Base-by-base conservation (phyloP, 2,888 invertebrate genomes). In the Byasa hedistus region DNA sequence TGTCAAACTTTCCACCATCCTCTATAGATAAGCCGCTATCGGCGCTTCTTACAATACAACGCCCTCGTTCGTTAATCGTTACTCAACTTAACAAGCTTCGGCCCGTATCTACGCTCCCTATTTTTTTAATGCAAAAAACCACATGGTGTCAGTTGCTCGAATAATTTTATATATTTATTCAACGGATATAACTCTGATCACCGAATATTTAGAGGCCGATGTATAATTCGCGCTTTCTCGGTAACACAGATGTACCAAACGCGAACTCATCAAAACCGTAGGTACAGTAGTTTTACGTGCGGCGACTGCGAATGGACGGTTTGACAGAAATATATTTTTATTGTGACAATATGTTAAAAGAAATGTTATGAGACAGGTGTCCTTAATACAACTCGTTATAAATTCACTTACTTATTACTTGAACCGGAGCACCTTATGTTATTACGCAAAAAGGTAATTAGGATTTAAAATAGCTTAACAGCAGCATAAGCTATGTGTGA, bases 1-100 rank as follows among this genome's bases (percentile, higher is more conserved):
- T 36, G 32, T 48, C 55, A 62, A 62, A 66, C 66, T 61, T 66
- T 57, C 52, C 52, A 52, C 57, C 48, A 62, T 62, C 61, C 61
- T 44, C 48, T 39, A 57, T 61, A 62, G 55, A 66, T 62, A 66
- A 66, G 27, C 48, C 48, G 22, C 54, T 57, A 57, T 55, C 39
- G 39, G 23, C 24, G 10, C 24, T 52, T 60, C 51, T 60, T 51
- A 15, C 23, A 59, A 55, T 55, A 17, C 19, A 23, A 24, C 24
- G 55, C 55, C 1, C 22, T 55, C 55, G 8, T n/a, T 52, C 52
- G 52, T 21, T n/a, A n/a, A 7, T 4, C 21, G 54, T n/a, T n/a
- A n/a, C n/a, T 52, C 8, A 48, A 48, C 15, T 48, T 48, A 48
- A n/a, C 52, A n/a, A 3, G 52, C 52, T n/a, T 52, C 19, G 52